A percentile compares a stretch with the other conserved stretches of the same genome.
Evolutionary conservation across 2,888 invertebrate species (phyloP).

Genomic region (Eumacrocentrus americanus): DNA sequence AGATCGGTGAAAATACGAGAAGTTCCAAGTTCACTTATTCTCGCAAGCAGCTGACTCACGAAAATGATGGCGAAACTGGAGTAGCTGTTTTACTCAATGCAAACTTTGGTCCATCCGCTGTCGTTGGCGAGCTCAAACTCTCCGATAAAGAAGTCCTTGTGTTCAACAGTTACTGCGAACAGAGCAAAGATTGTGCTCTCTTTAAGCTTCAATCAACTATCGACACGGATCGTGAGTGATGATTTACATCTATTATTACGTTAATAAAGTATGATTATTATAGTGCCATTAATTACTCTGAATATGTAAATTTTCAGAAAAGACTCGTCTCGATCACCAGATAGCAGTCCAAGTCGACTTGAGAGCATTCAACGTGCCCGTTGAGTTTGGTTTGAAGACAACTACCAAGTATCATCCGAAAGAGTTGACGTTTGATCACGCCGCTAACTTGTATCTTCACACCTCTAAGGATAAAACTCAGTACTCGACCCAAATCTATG

Average conservation of each 20-base stretch:
- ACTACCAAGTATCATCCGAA: constrained; percentile 67
- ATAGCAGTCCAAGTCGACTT: constrained; percentile 73
- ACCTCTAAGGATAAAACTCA: constrained; percentile 71
- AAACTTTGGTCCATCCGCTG: constrained; percentile 72
- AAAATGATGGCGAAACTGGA: constrained; percentile 73
- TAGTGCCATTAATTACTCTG: background rate
- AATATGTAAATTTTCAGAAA: constrained; percentile 56
- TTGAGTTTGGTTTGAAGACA: constrained; percentile 76
- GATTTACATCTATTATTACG: no score
- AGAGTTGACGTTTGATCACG: constrained; percentile 69
- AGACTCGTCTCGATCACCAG: constrained; percentile 67
- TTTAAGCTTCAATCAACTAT: constrained; percentile 70
- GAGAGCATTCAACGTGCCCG: constrained; percentile 75
- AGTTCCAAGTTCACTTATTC: constrained; percentile 78
- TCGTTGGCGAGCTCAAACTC: constrained; percentile 73
- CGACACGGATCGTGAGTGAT: constrained; percentile 48
- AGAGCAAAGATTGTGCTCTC: constrained; percentile 79
- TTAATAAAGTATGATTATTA: no score
- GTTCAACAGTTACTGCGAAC: constrained; percentile 76
- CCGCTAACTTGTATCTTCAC: constrained; percentile 75
- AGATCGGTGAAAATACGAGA: constrained; percentile 72
- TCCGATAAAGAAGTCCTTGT: constrained; percentile 77
- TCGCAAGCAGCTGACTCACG: constrained; percentile 65
- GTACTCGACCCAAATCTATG: constrained; percentile 73
- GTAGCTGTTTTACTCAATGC: constrained; percentile 72